These are phyloP conservation scores for Erebia ligea DNA, from an alignment of 2,888 invertebrate species.

Conservation along the genomic window DNA sequence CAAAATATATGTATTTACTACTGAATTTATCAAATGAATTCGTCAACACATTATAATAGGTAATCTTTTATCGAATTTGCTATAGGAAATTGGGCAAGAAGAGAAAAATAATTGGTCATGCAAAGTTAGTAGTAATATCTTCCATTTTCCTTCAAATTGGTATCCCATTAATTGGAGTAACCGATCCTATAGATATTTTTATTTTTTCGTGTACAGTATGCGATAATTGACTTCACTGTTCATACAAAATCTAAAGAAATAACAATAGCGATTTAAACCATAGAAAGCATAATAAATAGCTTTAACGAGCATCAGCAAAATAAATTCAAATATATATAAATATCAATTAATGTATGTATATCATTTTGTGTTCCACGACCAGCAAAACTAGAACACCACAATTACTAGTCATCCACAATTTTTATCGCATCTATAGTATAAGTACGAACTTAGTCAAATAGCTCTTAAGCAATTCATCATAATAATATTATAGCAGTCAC, in stretches of 20 bases:
- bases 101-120: not conserved
- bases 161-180: not conserved
- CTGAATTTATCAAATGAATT: no score
- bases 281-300: not conserved
- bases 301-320: not conserved
- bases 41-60: no score
- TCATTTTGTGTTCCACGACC: slow-evolving; percentile 23
- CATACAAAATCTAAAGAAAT: not conserved
- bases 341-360: slow-evolving; percentile 31
- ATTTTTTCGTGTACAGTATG: not conserved
- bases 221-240: slow-evolving; percentile 11
- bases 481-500: slow-evolving; percentile 16
- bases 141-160: not conserved
- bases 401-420: slow-evolving; percentile 35
- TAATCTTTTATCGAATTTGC: not conserved
- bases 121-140: not conserved
- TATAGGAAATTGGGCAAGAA: not conserved
- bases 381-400: slow-evolving; percentile 28
- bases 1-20: no score
- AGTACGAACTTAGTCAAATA: slow-evolving; percentile 49
- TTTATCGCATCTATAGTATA: slow-evolving; percentile 38
- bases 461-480: slow-evolving; percentile 16
- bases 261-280: not conserved
- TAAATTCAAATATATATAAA: not conserved
- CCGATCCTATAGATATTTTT: not conserved